Percentiles rank a stretch among this genome's conserved stretches.
phyloP scores from a whole-genome alignment of 2,797 vertebrate species.

The Parambassis ranga region DNA sequence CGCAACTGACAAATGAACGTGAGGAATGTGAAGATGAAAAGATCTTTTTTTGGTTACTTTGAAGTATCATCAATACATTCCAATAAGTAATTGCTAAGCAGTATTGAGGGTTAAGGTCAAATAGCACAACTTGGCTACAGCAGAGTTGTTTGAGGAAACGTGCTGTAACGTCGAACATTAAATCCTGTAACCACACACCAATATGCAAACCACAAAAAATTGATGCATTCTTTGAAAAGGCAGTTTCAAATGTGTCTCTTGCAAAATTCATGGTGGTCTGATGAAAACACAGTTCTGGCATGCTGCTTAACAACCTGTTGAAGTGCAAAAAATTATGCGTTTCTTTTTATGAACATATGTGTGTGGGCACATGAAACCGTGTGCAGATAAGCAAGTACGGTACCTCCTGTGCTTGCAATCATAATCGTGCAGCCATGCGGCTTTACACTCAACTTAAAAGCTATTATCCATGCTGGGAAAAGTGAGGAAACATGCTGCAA shows the following conservation, averaged over 20 bases:
- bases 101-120: constrained; percentile 48
- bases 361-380: constrained; percentile 43
- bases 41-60: constrained; percentile 52
- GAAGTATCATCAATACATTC: constrained; percentile 35
- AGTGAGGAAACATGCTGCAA: constrained; percentile 38
- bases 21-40: constrained; percentile 50
- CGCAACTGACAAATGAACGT: constrained; percentile 43
- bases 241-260: constrained; percentile 29
- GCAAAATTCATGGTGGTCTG: constrained; percentile 74
- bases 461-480: constrained; percentile 44
- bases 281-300: constrained; percentile 72
- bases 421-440: constrained; percentile 1
- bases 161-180: constrained; percentile 43
- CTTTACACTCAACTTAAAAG: constrained; percentile 57
- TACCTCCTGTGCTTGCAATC: constrained; percentile 28
- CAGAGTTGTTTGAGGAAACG: constrained; percentile 20
- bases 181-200: constrained; percentile 34
- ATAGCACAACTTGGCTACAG: constrained; percentile 1
- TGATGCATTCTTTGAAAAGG: constrained; percentile 34
- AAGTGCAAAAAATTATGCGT: constrained; percentile 68
- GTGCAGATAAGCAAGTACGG: constrained; percentile 32
- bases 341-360: constrained; percentile 64
- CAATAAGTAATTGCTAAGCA: constrained; percentile 41
- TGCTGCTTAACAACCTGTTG: constrained; percentile 77
- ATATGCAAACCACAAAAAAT: constrained; percentile 44